Conservation (phyloP, 2,797 vertebrate species). For the Psittacula echo region DNA sequence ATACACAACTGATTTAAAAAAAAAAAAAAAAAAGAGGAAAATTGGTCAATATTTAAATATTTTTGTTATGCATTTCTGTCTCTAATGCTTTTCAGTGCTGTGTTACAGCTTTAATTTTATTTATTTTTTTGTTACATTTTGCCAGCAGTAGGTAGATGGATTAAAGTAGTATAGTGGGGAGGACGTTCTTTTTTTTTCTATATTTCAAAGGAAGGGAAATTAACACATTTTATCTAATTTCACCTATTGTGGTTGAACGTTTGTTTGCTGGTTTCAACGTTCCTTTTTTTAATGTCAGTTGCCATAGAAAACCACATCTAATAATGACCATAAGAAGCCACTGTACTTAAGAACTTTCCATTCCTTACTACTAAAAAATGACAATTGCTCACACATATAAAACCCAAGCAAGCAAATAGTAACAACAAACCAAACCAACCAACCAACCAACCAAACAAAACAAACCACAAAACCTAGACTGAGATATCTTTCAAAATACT, state of each 20-base stretch:
- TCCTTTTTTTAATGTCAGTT: background rate
- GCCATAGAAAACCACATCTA: accelerated
- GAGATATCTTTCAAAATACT: background rate
- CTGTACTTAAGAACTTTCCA: background rate
- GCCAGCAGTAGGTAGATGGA: background rate
- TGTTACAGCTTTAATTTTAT: background rate
- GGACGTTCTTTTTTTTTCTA: background rate
- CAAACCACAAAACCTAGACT: accelerated
- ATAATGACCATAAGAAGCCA: accelerated
- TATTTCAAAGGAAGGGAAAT: background rate
- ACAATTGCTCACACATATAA: background rate
- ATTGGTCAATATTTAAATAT: background rate
- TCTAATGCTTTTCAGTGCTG: background rate
- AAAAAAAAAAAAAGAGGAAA: background rate
- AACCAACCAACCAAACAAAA: background rate
- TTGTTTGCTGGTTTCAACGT: background rate
- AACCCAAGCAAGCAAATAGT: accelerated
- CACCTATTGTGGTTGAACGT: background rate
- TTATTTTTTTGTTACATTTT: background rate
- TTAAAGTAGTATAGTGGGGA: background rate
- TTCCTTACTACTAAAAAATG: background rate
- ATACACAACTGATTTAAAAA: background rate
- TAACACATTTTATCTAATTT: background rate
- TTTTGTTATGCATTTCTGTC: background rate
- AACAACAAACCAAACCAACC: accelerated